Evolutionary conservation across 2,888 invertebrate species (phyloP), one percentile per base, ranked within the genome.

Genomic region (Mythimna pallens): DNA sequence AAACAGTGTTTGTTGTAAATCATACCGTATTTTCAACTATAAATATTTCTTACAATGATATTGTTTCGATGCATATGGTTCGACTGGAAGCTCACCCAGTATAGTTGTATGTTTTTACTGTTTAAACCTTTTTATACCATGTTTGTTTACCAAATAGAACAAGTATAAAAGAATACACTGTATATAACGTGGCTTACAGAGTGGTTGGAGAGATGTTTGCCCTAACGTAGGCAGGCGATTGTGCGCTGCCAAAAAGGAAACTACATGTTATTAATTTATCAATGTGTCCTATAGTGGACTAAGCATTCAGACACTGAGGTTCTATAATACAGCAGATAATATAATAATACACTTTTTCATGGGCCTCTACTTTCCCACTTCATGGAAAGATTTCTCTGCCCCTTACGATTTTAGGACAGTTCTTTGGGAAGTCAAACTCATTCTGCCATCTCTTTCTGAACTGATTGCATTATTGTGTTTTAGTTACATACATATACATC

Each of bases 171-270:
- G 17, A 59, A 47, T 58, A 64, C 63, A 73, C 52, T n/a, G 47
- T 79, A 62, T 68, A 68, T 65, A 57, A 77, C 12, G 17, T 65
- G 62, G 70, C 84, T 79, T 83, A 83, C 81, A 85, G 79, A 79
- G 70, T 63, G 76, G 77, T 71, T 81, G 81, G n/a, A 81, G 81
- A 75, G 81, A 81, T 80, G 81, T 81, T 81, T 70, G 81, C 67
- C 81, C 83, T 81, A 81, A 80, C 62, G 81, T 80, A 65, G 81
- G 81, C 70, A 81, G 81, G 75, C 81, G 81, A 81, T 80, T 81
- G 81, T 81, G 81, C 58, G 80, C 81, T 81, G 81, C 80, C 75
- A 83, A 81, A 81, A 59, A 81, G 83, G 83, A 81, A 81, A 83
- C 80, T 75, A 70, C 80, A 81, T 8, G 47, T 81, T 81, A 81